These are phyloP conservation scores for Pammene fasciana DNA, from an alignment of 2,888 invertebrate genomes.

Conservation along the genomic window DNA sequence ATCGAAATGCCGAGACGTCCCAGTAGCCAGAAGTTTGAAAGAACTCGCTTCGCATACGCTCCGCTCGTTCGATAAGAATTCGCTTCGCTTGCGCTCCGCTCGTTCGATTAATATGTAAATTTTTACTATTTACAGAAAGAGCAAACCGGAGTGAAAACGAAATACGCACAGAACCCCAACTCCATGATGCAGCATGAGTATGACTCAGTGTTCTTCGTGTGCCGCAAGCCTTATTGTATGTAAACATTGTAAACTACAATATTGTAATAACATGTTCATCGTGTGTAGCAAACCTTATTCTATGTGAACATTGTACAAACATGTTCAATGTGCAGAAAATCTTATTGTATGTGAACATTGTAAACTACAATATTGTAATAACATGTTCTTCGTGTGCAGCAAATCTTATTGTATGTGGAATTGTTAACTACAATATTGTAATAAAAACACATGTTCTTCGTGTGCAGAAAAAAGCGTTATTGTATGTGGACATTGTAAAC, in stretches of 20 bases:
- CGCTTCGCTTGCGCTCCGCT: no score
- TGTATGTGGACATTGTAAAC: conserved; percentile 38
- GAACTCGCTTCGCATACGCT: no score
- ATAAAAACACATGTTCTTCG: no score
- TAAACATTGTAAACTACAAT: conserved; percentile 2
- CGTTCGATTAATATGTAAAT: conserved; percentile 21
- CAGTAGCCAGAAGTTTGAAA: no score
- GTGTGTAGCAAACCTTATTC: conserved; percentile 90
- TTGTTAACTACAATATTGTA: no score
- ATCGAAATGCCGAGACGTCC: no score
- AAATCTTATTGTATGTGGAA: no score
- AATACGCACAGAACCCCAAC: conserved; percentile 95
- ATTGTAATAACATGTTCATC: conserved; percentile 85
- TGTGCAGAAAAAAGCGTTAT: conserved; percentile 44
- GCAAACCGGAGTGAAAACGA: conserved; percentile 89
- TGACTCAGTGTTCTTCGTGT: conserved; percentile 95
- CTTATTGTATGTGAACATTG: conserved; percentile 47
- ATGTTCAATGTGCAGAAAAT: no score
- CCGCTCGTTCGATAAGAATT: no score
- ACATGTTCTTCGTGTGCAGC: conserved; percentile 95
- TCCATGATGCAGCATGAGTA: conserved; percentile 97
- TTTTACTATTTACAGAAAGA: conserved; percentile 85
- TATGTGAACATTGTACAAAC: no score
- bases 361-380: background rate
- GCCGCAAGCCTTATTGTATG: conserved; percentile 86